Conservation (phyloP, 2,113 vertebrate genomes). For the Connochaetes taurinus region DNA sequence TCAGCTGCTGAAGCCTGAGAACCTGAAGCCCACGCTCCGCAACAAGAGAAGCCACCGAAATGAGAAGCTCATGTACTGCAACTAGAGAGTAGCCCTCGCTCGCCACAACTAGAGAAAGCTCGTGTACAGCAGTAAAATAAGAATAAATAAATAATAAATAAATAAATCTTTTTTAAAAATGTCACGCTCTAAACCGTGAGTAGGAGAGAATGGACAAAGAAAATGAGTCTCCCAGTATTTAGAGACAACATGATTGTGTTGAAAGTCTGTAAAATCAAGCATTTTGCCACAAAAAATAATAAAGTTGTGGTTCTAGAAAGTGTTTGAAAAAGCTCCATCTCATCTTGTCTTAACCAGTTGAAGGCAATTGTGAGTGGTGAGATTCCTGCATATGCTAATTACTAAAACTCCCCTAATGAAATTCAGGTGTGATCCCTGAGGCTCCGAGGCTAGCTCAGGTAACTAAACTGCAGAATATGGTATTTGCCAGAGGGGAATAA, state of each 20-base stretch:
- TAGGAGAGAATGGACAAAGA: conserved; percentile 52
- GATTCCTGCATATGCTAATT: conserved; percentile 79
- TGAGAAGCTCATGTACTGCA: not conserved
- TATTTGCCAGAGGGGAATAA: conserved; percentile 82
- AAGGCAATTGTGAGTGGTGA: conserved; percentile 69
- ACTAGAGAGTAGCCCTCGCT: not conserved
- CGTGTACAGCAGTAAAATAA: not conserved
- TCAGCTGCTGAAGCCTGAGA: not conserved
- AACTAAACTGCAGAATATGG: conserved; percentile 79
- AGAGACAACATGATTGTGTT: conserved; percentile 45
- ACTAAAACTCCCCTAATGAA: conserved; percentile 78
- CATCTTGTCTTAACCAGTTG: conserved; percentile 79
- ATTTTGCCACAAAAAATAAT: conserved; percentile 45
- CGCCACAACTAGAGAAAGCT: not conserved
- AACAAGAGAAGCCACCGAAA: not conserved
- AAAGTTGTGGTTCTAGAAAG: conserved; percentile 29
- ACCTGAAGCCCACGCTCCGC: not conserved
- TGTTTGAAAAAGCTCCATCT: conserved; percentile 36
- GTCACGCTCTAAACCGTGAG: conserved; percentile 21
- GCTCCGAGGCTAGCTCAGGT: conserved; percentile 79
- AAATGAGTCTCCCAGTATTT: conserved; percentile 61
- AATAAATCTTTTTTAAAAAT: not conserved
- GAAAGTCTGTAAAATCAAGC: conserved; percentile 52
- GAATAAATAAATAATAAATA: not conserved
- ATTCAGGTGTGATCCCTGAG: conserved; percentile 90